phyloP scores from a whole-genome alignment of 2,113 vertebrate genomes.

The Choloepus hoffmanni region DNA sequence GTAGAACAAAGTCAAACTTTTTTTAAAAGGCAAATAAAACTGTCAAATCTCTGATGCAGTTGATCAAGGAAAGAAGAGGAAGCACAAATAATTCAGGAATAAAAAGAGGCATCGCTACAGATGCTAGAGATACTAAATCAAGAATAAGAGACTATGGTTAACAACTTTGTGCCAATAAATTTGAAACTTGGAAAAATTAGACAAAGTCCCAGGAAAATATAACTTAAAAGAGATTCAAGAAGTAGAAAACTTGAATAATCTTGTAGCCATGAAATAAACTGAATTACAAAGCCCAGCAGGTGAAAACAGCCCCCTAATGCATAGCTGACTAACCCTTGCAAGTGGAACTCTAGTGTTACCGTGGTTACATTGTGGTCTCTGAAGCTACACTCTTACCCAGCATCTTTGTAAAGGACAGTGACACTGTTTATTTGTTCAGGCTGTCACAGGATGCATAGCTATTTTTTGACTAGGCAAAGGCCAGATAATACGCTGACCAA shows the following conservation, averaged over 20 bases:
- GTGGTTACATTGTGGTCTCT: rapidly evolving
- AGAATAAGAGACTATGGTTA: not conserved
- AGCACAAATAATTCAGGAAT: not conserved
- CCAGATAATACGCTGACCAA: not conserved
- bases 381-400: not conserved
- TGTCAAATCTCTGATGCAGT: not conserved
- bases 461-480: not conserved
- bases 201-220: not conserved
- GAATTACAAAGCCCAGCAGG: not conserved
- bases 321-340: too few relatives aligned
- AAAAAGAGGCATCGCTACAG: not conserved
- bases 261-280: not conserved
- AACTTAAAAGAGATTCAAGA: constrained; percentile 1
- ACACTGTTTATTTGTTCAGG: not conserved
- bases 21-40: not conserved
- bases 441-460: not conserved
- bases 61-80: not conserved
- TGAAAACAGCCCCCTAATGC: not conserved
- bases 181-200: not conserved
- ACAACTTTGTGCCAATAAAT: too few relatives aligned
- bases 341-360: not conserved
- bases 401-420: too few relatives aligned
- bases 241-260: not conserved
- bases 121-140: not conserved
- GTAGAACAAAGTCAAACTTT: not conserved